These are phyloP conservation scores for Bombyx mori DNA, from an alignment of 1,140 invertebrate genomes.

Conservation along the genomic window ASM3026992v2 NC_085110.1:1983501-1984000, in stretches of 20 bases:
- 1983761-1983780: neutral
- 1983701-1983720: conserved; percentile 35
- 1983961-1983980: no score
- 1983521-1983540: conserved; percentile 64
- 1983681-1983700: conserved; percentile 48
- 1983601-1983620: conserved; percentile 37
- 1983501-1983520: conserved; percentile 50
- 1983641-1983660: conserved; percentile 60
- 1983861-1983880: no score
- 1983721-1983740: conserved; percentile 37
- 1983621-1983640: conserved; percentile 48
- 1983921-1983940: no score
- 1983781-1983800: conserved; percentile 5
- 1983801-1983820: neutral
- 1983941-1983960: no score
- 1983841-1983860: no score
- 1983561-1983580: conserved; percentile 23
- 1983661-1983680: conserved; percentile 60
- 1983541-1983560: conserved; percentile 36
- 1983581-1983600: conserved; percentile 30
- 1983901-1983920: no score
- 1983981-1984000: no score
- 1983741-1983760: neutral
- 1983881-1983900: no score
- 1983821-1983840: no score